Evolutionary conservation across 2,113 vertebrate species (phyloP).

Genomic region (Aegithalos caudatus): DNA sequence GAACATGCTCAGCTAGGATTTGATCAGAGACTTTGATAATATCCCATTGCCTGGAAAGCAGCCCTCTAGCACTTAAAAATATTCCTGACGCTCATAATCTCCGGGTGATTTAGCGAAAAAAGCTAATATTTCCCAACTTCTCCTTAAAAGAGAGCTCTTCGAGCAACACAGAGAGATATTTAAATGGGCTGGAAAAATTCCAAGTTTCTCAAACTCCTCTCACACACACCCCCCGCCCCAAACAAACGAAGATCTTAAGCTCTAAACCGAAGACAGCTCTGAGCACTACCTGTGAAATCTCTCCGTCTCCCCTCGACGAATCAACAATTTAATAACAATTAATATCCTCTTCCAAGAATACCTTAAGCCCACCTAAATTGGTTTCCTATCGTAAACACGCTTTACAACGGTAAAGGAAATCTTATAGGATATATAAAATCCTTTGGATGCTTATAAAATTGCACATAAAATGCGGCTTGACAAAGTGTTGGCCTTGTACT

Average conservation of each 20-base stretch:
- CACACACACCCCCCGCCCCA: constrained; percentile 12
- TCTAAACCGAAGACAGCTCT: neutral
- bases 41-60: neutral
- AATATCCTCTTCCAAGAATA: constrained; percentile 73
- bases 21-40: neutral
- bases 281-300: constrained; percentile 35
- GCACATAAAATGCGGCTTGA: constrained; percentile 86
- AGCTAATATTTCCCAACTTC: constrained; percentile 34
- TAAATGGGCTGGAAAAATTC: constrained; percentile 66
- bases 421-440: constrained; percentile 98
- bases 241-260: constrained; percentile 29
- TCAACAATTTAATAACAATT: constrained; percentile 59
- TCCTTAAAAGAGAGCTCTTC: constrained; percentile 25
- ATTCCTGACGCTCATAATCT: neutral
- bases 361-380: constrained; percentile 82
- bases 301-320: neutral
- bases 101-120: neutral
- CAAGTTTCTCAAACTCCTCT: constrained; percentile 50
- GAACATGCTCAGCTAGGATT: neutral
- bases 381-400: constrained; percentile 94
- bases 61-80: neutral
- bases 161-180: constrained; percentile 52
- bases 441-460: constrained; percentile 98
- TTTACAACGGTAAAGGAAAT: constrained; percentile 92
- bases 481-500: constrained; percentile 77